These are phyloP conservation scores for Triplophysa bombifrons DNA, from an alignment of 2,797 vertebrate genomes.

Conservation along the genomic window DNA sequence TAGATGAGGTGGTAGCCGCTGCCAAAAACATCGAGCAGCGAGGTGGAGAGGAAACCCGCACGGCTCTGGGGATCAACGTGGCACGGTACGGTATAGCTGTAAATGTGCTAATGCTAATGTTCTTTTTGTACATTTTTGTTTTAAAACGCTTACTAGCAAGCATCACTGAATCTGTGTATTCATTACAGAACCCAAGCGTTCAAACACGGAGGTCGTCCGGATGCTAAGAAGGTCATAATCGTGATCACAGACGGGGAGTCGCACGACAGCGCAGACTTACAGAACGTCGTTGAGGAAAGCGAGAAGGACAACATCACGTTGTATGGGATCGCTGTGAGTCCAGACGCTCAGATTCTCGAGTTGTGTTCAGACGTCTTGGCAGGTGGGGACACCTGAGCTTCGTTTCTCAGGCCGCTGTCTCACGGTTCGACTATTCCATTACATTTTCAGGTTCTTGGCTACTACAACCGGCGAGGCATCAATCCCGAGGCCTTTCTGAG, in stretches of 20 bases:
- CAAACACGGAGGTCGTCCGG: slow-evolving; percentile 89
- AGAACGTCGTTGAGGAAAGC: slow-evolving; percentile 84
- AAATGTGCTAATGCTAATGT: neutral
- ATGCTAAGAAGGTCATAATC: slow-evolving; percentile 96
- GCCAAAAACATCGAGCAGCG: slow-evolving; percentile 88
- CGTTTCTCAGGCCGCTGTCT: slow-evolving; percentile 34
- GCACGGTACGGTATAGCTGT: slow-evolving; percentile 61
- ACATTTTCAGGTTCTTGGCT: slow-evolving; percentile 86
- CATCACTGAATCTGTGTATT: neutral
- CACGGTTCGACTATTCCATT: slow-evolving; percentile 30
- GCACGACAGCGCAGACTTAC: slow-evolving; percentile 90
- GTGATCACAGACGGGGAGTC: slow-evolving; percentile 98
- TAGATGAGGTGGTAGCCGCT: slow-evolving; percentile 86
- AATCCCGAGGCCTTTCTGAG: slow-evolving; percentile 90
- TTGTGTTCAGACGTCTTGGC: slow-evolving; percentile 4
- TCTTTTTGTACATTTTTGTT: too few relatives aligned
- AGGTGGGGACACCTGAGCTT: neutral
- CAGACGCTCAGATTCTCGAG: slow-evolving; percentile 16
- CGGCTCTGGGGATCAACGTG: slow-evolving; percentile 79
- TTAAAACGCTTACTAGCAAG: too few relatives aligned
- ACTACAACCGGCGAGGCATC: slow-evolving; percentile 93
- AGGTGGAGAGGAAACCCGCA: slow-evolving; percentile 91
- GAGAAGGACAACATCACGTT: slow-evolving; percentile 92
- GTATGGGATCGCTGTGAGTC: slow-evolving; percentile 94
- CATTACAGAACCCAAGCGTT: slow-evolving; percentile 85